Evolutionary conservation across 2,113 vertebrate genomes (phyloP), one percentile per base, ranked within the genome.

Genomic region (Oryzias melastigma): DNA sequence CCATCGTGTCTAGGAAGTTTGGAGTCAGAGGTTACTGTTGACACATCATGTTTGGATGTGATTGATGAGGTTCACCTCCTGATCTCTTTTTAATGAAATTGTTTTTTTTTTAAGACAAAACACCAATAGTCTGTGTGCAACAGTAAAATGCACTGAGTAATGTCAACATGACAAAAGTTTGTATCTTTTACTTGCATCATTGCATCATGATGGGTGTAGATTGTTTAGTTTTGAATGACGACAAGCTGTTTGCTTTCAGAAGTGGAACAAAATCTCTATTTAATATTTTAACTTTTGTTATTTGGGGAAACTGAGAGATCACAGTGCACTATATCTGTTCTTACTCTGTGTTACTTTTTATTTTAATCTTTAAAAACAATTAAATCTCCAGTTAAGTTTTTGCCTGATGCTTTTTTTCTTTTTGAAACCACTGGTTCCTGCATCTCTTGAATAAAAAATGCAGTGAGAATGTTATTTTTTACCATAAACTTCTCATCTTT

Each of bases 161-260:
- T n/a, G 78, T 83, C 71, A 73, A 8, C 29, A 65, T 67, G 75
- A 74, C 52, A 68, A 57, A 47, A 20, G 20, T 15, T 45, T 16
- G 44, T 72, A 63, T 75, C 73, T 80, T 75, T 73, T 0, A 22
- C 63, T 52, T 49, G 43, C 19, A n/a, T n/a, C n/a, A n/a, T n/a
- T n/a, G n/a, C n/a, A 18, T 70, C 45, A 48, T 53, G 58, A 56
- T 65, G 58, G 10, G 3, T 55, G 27, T 63, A 50, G 61, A 47
- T 55, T 60, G 45, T 57, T 61, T 2, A 49, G 25, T 42, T 44
- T 45, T 42, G 17, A 59, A 50, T 66, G 78, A 85, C 73, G 58
- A 46, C 52, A 65, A 83, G 78, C 75, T 74, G 51, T 40, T n/a
- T 56, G 76, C 74, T 82, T 73, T 76, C 5, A 68, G 18, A 81